A percentile compares a stretch with the other conserved stretches of the same genome.
phyloP scores from a whole-genome alignment of 2,888 invertebrate species.

The Pseudanteris insignis region DNA sequence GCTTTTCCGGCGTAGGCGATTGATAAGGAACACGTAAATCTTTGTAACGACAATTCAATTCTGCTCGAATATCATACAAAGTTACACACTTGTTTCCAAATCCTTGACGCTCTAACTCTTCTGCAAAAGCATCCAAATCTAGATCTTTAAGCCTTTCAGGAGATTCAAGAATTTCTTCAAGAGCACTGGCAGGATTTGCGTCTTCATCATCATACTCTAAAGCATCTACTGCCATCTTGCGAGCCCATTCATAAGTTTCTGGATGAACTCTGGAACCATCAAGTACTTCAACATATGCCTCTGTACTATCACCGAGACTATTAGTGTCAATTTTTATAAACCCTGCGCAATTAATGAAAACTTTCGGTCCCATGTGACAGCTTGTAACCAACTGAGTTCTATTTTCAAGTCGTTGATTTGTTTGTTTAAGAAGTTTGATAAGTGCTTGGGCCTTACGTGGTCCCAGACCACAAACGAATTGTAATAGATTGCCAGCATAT shows the following conservation, averaged over 20 bases:
- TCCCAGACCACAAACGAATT: conserved; percentile 97
- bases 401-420: conserved; percentile 91
- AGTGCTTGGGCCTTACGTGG: conserved; percentile 92
- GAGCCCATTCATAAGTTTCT: conserved; percentile 99
- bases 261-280: conserved; percentile 99
- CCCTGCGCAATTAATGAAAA: conserved; percentile 98
- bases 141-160: conserved; percentile 94
- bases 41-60: conserved; percentile 92
- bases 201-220: conserved; percentile 98
- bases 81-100: conserved; percentile 93
- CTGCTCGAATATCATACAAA: conserved; percentile 95
- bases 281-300: conserved; percentile 93
- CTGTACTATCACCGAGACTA: conserved; percentile 91
- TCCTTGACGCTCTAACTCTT: conserved; percentile 90
- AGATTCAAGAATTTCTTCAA: conserved; percentile 96
- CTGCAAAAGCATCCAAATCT: conserved; percentile 98
- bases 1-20: conserved; percentile 83
- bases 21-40: conserved; percentile 84
- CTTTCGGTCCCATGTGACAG: conserved; percentile 97
- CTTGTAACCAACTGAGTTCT: conserved; percentile 90
- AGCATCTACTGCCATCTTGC: conserved; percentile 99
- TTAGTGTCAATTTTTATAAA: conserved; percentile 99
- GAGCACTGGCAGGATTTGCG: conserved; percentile 93
- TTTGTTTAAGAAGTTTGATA: conserved; percentile 86
- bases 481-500: conserved; percentile 87